Evolutionary conservation across 2,797 vertebrate species (phyloP).

Genomic region (Gastrophryne carolinensis): DNA sequence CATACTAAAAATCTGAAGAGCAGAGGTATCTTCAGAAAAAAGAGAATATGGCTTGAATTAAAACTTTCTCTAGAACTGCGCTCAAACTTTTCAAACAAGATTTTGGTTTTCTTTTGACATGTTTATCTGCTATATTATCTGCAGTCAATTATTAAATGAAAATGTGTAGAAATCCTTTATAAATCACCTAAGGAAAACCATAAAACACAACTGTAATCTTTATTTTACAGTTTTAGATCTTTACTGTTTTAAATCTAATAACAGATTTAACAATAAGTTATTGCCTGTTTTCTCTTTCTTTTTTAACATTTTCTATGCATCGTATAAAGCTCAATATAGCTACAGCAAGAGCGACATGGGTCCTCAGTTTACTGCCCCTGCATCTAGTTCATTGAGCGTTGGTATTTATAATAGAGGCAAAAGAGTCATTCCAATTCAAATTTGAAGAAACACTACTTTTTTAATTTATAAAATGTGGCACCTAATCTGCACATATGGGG

Average conservation of each 20-base stretch:
- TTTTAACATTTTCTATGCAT: neutral
- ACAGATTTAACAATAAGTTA: neutral
- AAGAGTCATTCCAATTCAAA: no score
- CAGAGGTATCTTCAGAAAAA: conserved; percentile 14
- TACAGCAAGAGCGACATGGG: no score
- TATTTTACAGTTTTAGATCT: neutral
- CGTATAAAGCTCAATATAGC: no score
- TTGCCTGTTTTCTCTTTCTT: neutral
- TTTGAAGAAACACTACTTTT: no score
- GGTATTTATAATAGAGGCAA: no score
- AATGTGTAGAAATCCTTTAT: conserved; percentile 26
- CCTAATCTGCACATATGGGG: no score
- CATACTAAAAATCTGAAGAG: conserved; percentile 17
- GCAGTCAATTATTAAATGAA: conserved; percentile 28
- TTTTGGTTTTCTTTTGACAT: conserved; percentile 35
- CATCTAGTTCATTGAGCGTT: no score
- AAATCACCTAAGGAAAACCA: conserved; percentile 7
- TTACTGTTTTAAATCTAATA: neutral
- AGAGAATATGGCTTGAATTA: conserved; percentile 33
- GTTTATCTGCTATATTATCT: conserved; percentile 31
- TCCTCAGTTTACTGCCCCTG: no score
- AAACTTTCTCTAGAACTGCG: conserved; percentile 22
- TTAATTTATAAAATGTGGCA: no score
- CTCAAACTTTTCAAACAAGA: conserved; percentile 29
- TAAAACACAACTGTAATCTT: neutral